Conservation (phyloP, 2,113 vertebrate species). For the Engraulis encrasicolus region DNA sequence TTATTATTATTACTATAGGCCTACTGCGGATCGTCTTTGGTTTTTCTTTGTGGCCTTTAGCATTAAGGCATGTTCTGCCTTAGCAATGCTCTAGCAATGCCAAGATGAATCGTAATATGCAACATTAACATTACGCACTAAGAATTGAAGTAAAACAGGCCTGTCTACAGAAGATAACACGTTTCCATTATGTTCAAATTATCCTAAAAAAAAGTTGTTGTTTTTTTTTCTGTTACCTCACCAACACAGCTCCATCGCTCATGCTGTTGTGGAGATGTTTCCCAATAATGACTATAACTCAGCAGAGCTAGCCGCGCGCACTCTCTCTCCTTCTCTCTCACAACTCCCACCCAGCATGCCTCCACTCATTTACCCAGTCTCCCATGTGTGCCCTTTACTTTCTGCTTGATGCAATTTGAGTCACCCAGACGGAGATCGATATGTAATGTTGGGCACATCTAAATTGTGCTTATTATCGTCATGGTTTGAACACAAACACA, state of each 20-base stretch:
- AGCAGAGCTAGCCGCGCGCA: background rate
- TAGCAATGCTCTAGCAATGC: too few species aligned
- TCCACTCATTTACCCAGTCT: background rate
- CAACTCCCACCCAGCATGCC: background rate
- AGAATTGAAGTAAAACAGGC: too few species aligned
- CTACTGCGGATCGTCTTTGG: too few species aligned
- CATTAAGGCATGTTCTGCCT: too few species aligned
- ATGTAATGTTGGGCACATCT: background rate
- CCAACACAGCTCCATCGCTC: background rate
- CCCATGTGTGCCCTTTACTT: background rate
- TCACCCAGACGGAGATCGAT: background rate
- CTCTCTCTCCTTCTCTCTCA: constrained; percentile 14
- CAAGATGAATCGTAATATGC: too few species aligned
- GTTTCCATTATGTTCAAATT: background rate
- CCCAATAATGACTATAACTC: background rate
- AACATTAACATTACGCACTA: too few species aligned
- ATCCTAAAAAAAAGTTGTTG: background rate
- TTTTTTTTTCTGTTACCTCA: background rate
- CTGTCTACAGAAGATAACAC: background rate
- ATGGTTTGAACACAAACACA: background rate
- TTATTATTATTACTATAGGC: too few species aligned
- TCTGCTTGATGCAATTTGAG: constrained; percentile 11
- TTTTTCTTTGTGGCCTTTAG: too few species aligned
- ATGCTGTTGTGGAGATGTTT: background rate
- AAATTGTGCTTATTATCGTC: constrained; percentile 3